Percentiles rank a stretch among this genome's conserved stretches.
phyloP scores from a whole-genome alignment of 2,113 vertebrate genomes.

The Hydropotes inermis region DNA sequence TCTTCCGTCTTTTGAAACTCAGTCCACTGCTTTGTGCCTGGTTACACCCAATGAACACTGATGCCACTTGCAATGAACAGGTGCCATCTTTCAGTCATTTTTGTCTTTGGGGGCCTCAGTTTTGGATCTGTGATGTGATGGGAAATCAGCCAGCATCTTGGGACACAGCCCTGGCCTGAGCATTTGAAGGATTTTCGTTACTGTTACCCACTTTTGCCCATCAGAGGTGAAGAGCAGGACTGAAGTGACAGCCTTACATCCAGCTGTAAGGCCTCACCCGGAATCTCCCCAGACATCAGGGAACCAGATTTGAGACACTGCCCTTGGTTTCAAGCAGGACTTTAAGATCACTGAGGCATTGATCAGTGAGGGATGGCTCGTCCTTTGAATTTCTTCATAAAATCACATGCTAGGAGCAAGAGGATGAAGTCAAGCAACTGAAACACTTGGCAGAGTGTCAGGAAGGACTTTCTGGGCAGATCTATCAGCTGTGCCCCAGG shows the following conservation, averaged over 20 bases:
- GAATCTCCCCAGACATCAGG: background rate
- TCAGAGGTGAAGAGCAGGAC: background rate
- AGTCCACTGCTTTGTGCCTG: background rate
- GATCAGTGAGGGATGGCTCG: background rate
- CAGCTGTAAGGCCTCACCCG: background rate
- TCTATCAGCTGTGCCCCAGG: background rate
- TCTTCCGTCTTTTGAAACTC: background rate
- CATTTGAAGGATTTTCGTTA: background rate
- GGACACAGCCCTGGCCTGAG: background rate
- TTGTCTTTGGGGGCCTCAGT: background rate
- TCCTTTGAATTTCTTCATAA: slow-evolving; percentile 14
- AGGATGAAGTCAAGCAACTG: background rate
- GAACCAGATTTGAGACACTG: background rate
- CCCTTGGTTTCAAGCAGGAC: background rate
- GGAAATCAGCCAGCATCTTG: background rate
- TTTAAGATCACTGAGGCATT: background rate
- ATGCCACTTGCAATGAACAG: background rate
- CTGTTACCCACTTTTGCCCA: background rate
- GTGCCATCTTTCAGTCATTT: background rate
- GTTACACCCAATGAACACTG: background rate
- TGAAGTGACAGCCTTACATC: background rate
- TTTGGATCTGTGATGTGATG: background rate
- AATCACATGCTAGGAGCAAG: background rate
- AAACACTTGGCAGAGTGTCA: background rate
- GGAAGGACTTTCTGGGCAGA: background rate